These are phyloP conservation scores for Toxonevra muliebris DNA, from an alignment of 2,888 invertebrate genomes.

Conservation along the genomic window DNA sequence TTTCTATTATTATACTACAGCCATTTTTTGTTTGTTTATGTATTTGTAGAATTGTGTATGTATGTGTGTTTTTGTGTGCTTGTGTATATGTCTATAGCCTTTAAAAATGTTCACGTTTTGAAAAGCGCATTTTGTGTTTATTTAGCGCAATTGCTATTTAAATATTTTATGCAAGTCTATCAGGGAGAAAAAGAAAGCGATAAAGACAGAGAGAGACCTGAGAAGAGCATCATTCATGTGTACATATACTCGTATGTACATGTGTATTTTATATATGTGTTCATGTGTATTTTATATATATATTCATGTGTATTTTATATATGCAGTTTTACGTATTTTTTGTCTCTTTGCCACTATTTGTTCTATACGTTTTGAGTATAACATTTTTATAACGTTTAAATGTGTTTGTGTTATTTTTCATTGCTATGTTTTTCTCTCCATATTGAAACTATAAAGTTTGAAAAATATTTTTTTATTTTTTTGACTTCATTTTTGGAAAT, in stretches of 20 bases:
- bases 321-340: too few relatives aligned
- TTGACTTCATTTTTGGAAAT: too few relatives aligned
- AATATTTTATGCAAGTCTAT: slow-evolving; percentile 29
- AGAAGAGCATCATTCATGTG: too few relatives aligned
- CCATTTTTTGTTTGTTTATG: neutral
- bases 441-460: too few relatives aligned
- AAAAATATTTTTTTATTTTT: too few relatives aligned
- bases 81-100: neutral
- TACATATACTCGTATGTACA: too few relatives aligned
- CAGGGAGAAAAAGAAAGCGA: neutral
- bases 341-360: too few relatives aligned
- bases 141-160: slow-evolving; percentile 32
- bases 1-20: neutral
- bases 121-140: slow-evolving; percentile 4
- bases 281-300: neutral
- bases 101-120: neutral
- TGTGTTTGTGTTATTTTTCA: neutral
- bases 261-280: neutral
- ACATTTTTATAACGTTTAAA: neutral
- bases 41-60: too few relatives aligned
- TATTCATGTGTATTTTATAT: too few relatives aligned
- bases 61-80: too few relatives aligned
- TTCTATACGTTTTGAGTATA: neutral
- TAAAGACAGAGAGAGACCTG: too few relatives aligned
- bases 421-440: too few relatives aligned